Evolutionary conservation across 2,888 invertebrate genomes (phyloP).

Genomic region (Barypeithes pellucidus): DNA sequence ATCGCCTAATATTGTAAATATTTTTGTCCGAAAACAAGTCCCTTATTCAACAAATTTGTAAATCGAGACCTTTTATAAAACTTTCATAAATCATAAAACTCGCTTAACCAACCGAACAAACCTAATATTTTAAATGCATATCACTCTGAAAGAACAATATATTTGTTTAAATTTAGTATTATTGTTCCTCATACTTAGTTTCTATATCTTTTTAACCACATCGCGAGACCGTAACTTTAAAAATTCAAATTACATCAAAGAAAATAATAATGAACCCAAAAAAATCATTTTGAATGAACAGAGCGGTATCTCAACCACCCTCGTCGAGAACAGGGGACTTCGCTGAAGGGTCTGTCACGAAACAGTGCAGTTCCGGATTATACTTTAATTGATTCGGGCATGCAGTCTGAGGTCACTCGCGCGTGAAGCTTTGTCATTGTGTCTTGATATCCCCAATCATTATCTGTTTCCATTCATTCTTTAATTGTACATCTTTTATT

Average conservation of each 20-base stretch:
- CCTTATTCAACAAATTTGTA: no score
- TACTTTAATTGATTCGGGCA: conserved; percentile 76
- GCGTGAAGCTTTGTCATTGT: conserved; percentile 70
- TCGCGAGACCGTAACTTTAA: no score
- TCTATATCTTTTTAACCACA: no score
- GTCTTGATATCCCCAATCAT: conserved; percentile 70
- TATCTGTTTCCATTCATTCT: conserved; percentile 68
- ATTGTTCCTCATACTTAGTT: no score
- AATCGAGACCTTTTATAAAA: no score
- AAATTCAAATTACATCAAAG: neutral
- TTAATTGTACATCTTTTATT: conserved; percentile 68
- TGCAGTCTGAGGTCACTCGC: conserved; percentile 69
- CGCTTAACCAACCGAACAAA: no score
- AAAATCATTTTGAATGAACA: conserved; percentile 26
- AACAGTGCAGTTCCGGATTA: conserved; percentile 74
- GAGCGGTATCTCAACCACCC: conserved; percentile 38
- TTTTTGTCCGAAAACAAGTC: no score
- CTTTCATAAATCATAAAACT: no score
- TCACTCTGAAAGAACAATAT: no score
- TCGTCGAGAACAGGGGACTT: conserved; percentile 33
- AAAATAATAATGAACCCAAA: conserved; percentile 22
- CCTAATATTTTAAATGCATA: no score
- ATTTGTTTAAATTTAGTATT: no score
- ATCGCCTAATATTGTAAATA: no score
- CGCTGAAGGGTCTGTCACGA: conserved; percentile 63